Percentiles rank a stretch among this genome's conserved stretches.
Evolutionary conservation across 1,140 invertebrate genomes (phyloP).

Genomic region (Hermatobates lingyangjiaoensis): DNA sequence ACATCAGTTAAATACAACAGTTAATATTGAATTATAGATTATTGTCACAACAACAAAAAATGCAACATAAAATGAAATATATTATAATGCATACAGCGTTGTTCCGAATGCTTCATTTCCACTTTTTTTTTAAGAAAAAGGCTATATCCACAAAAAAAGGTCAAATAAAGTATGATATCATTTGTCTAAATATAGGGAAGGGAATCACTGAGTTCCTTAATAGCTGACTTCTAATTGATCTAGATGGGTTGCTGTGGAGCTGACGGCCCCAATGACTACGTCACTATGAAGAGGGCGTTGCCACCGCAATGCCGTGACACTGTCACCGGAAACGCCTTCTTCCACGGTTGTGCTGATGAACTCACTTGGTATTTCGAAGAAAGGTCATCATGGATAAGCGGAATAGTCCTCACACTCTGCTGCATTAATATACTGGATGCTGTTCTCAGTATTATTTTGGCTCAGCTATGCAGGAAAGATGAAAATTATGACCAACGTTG

Average conservation of each 20-base stretch:
- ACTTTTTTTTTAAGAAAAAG: too few relatives aligned
- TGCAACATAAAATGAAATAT: too few relatives aligned
- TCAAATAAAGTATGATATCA: too few relatives aligned
- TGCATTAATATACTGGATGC: slow-evolving; percentile 6
- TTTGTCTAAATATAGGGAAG: too few relatives aligned
- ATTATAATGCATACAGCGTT: too few relatives aligned
- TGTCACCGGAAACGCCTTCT: slow-evolving; percentile 71
- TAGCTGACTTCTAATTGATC: not conserved
- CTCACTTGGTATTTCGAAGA: slow-evolving; percentile 66
- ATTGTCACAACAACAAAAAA: too few relatives aligned
- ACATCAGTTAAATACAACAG: too few relatives aligned
- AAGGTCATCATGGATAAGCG: slow-evolving; percentile 64
- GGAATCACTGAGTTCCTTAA: too few relatives aligned
- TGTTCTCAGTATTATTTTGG: slow-evolving; percentile 5
- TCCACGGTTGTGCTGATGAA: slow-evolving; percentile 67
- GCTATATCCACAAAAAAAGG: too few relatives aligned
- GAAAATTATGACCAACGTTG: not conserved
- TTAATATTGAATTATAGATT: too few relatives aligned
- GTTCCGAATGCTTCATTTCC: too few relatives aligned
- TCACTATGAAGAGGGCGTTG: slow-evolving; percentile 48
- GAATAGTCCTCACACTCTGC: slow-evolving; percentile 47
- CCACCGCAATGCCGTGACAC: slow-evolving; percentile 65
- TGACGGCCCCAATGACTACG: slow-evolving; percentile 58
- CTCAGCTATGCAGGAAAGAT: slow-evolving; percentile 3
- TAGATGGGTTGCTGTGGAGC: slow-evolving; percentile 75